phyloP scores from a whole-genome alignment of 1,140 invertebrate species.

The Leptoteleia sp. region DNA sequence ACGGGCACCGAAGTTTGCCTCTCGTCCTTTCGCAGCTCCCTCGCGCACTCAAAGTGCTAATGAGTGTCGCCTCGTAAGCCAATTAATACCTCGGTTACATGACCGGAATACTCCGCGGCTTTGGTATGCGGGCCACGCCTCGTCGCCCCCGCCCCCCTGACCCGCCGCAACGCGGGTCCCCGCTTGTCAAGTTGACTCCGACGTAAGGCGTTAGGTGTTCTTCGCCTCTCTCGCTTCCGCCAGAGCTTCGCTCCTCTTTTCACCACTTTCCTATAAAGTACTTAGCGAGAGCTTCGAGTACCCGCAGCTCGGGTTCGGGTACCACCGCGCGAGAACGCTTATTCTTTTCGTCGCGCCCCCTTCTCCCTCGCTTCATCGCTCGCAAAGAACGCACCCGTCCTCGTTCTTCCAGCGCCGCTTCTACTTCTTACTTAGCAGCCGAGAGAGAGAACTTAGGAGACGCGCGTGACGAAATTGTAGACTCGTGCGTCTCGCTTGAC shows the following conservation, averaged over 20 bases:
- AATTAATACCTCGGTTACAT: conserved; percentile 81
- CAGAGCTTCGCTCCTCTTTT: conserved; percentile 59
- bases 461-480: conserved; percentile 74
- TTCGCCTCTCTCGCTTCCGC: conserved; percentile 52
- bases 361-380: not conserved
- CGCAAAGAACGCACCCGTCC: too few species aligned
- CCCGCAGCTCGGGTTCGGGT: conserved; percentile 5
- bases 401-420: conserved; percentile 45
- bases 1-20: conserved; percentile 37
- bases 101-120: conserved; percentile 80
- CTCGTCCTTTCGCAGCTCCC: conserved; percentile 54
- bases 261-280: conserved; percentile 60
- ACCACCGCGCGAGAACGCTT: conserved; percentile 19
- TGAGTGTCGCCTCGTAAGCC: conserved; percentile 82
- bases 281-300: conserved; percentile 54
- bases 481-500: conserved; percentile 37
- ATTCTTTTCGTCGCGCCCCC: not conserved
- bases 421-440: conserved; percentile 72
- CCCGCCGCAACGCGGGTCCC: conserved; percentile 69
- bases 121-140: conserved; percentile 80
- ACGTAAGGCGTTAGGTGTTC: conserved; percentile 68
- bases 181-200: conserved; percentile 75
- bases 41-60: conserved; percentile 80
- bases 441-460: conserved; percentile 73
- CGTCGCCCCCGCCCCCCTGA: conserved; percentile 73